Evolutionary conservation across 2,888 invertebrate genomes (phyloP).

Genomic region (Bibio marci): DNA sequence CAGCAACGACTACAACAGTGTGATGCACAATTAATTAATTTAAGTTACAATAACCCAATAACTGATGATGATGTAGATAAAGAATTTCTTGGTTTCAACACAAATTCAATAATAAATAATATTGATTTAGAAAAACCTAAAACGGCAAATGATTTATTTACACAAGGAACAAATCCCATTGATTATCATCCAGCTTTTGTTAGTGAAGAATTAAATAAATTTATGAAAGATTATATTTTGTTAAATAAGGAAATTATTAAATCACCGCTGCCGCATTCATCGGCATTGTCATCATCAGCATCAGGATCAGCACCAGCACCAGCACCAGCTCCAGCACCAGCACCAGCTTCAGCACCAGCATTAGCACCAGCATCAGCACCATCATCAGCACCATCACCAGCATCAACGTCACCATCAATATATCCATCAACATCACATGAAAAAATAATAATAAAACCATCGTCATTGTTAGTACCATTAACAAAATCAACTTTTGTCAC

Average conservation of each 20-base stretch:
- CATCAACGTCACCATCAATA: neutral
- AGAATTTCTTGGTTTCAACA: conserved; percentile 26
- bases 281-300: neutral
- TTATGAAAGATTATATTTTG: conserved; percentile 30
- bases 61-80: neutral
- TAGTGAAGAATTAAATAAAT: conserved; percentile 33
- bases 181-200: conserved; percentile 26
- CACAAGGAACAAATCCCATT: too few species aligned
- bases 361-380: too few species aligned
- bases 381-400: too few species aligned
- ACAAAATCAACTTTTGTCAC: too few species aligned
- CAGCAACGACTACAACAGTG: neutral
- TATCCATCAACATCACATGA: too few species aligned
- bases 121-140: too few species aligned
- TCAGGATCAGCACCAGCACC: neutral
- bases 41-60: too few species aligned
- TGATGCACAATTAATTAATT: neutral
- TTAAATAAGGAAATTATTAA: conserved; percentile 18
- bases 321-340: too few species aligned
- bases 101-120: conserved; percentile 15
- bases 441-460: neutral
- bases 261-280: too few species aligned
- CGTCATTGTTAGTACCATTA: too few species aligned
- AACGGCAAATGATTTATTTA: too few species aligned
- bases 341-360: too few species aligned